Percentiles rank a stretch among this genome's conserved stretches.
These are phyloP conservation scores for Spermophilus dauricus DNA, from an alignment of 2,113 vertebrate species.

Conservation along the genomic window DNA sequence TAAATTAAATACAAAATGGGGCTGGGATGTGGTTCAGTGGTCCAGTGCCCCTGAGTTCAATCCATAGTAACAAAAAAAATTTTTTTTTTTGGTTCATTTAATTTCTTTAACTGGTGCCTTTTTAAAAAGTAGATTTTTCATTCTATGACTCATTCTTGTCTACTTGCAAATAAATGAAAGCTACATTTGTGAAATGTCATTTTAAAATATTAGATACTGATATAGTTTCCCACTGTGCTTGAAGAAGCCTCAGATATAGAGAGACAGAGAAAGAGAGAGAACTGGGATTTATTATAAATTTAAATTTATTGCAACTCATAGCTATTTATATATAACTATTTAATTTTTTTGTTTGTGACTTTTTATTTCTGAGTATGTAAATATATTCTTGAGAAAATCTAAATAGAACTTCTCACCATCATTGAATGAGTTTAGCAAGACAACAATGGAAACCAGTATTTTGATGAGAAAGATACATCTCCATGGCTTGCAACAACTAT, in stretches of 20 bases:
- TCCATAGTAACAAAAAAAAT: no score
- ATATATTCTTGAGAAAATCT: not conserved
- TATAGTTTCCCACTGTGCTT: not conserved
- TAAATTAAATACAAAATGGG: no score
- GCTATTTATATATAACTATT: no score
- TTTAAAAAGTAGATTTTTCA: not conserved
- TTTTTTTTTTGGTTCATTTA: not conserved
- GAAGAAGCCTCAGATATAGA: no score
- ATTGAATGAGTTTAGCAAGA: not conserved
- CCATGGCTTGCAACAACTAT: not conserved
- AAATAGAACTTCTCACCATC: not conserved
- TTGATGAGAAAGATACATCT: not conserved
- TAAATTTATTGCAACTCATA: no score
- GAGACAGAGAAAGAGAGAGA: no score
- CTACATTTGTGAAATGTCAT: slow-evolving; percentile 2
- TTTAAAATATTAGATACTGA: not conserved
- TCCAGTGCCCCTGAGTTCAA: no score
- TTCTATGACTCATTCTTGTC: not conserved
- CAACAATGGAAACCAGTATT: not conserved
- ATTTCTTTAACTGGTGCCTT: not conserved
- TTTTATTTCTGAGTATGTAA: no score
- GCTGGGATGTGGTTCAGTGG: no score
- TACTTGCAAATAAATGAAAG: slow-evolving; percentile 2
- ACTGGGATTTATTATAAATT: no score
- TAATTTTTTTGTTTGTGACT: no score